phyloP scores from a whole-genome alignment of 1,140 invertebrate species.

The Argopecten irradians region DNA sequence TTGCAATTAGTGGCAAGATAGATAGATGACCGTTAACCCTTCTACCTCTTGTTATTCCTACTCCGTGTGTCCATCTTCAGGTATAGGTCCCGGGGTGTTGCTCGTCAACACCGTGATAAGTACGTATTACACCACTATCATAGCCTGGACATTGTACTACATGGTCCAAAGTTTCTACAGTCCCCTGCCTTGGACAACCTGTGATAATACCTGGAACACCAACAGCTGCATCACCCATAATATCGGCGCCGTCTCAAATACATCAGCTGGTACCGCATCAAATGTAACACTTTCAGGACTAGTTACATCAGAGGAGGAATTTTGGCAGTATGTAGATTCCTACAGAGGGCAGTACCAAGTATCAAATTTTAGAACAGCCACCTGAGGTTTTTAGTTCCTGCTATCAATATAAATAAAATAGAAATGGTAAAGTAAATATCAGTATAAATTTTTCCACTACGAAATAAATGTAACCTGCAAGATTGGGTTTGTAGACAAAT shows the following conservation, averaged over 20 bases:
- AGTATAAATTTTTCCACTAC: background rate
- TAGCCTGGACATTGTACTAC: conserved; percentile 97
- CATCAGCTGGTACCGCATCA: background rate
- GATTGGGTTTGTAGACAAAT: too few species aligned
- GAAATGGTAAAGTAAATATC: too few species aligned
- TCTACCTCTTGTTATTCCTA: too few species aligned
- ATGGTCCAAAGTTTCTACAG: conserved; percentile 78
- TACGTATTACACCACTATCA: conserved; percentile 97
- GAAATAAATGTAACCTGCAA: background rate
- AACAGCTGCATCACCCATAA: conserved; percentile 87
- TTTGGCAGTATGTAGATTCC: conserved; percentile 68
- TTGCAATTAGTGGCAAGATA: too few species aligned
- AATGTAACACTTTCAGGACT: background rate
- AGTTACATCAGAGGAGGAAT: conserved; percentile 60
- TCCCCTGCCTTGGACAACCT: conserved; percentile 92
- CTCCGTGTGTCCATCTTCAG: conserved; percentile 45
- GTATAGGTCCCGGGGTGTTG: conserved; percentile 66
- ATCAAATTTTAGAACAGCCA: too few species aligned
- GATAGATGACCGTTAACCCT: too few species aligned
- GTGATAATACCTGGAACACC: conserved; percentile 95
- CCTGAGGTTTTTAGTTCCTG: too few species aligned
- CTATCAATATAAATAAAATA: too few species aligned
- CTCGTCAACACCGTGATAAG: conserved; percentile 58
- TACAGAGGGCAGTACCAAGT: too few species aligned
- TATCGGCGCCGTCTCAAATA: conserved; percentile 68